Percentiles rank a stretch among this genome's conserved stretches.
phyloP scores from a whole-genome alignment of 2,888 invertebrate species.

The Vannuccia rotundouncinata region DNA sequence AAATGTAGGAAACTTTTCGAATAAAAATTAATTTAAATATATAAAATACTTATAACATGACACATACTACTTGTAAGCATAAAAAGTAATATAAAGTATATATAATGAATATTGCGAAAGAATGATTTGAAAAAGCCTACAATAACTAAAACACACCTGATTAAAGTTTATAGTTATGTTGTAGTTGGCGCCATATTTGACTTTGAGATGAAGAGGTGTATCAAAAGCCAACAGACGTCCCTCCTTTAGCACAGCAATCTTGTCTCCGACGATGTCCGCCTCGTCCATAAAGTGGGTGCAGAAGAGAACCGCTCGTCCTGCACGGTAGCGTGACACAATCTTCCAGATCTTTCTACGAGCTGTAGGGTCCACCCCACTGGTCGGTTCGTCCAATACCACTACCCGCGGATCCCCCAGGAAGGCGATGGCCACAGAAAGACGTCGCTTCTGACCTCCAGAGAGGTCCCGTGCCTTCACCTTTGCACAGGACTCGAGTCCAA shows the following conservation, averaged over 20 bases:
- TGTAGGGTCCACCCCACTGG: slow-evolving; percentile 59
- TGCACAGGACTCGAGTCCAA: neutral
- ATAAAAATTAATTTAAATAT: neutral
- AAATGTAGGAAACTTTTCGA: neutral
- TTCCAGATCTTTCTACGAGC: slow-evolving; percentile 58
- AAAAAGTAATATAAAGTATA: neutral
- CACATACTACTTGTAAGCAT: neutral
- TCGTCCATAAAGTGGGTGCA: slow-evolving; percentile 50
- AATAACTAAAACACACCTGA: neutral
- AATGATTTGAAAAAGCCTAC: too few species aligned
- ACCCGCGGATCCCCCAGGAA: slow-evolving; percentile 47
- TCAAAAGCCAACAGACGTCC: slow-evolving; percentile 39
- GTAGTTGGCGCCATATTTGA: slow-evolving; percentile 38
- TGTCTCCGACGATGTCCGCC: slow-evolving; percentile 48
- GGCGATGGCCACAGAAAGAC: slow-evolving; percentile 47
- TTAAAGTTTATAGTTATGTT: neutral
- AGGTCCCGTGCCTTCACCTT: slow-evolving; percentile 43
- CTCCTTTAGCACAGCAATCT: slow-evolving; percentile 44
- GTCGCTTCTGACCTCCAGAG: slow-evolving; percentile 46
- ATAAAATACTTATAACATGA: too few species aligned
- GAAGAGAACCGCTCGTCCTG: slow-evolving; percentile 45
- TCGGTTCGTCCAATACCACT: slow-evolving; percentile 47
- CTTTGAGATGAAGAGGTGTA: slow-evolving; percentile 38
- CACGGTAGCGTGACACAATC: slow-evolving; percentile 44
- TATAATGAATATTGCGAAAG: neutral